A percentile compares a stretch with the other conserved stretches of the same genome.
phyloP scores from a whole-genome alignment of 2,797 vertebrate genomes.

The Columba guinea region DNA sequence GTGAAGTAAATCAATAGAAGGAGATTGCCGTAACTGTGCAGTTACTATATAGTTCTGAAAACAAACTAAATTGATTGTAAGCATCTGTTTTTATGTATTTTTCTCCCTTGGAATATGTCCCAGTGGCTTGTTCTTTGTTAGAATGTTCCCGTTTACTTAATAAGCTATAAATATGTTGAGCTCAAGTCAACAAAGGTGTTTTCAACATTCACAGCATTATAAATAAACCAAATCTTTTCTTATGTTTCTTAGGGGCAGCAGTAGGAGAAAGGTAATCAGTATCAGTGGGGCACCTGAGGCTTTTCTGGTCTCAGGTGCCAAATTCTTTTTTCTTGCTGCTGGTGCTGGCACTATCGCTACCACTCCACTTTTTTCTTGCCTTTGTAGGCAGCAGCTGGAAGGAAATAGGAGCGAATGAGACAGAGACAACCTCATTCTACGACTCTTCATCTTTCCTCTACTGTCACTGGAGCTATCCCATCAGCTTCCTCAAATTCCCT shows the following conservation, averaged over 20 bases:
- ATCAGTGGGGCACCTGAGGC: slow-evolving; percentile 18
- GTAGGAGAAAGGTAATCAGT: slow-evolving; percentile 50
- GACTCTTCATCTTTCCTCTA: neutral
- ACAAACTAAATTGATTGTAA: slow-evolving; percentile 42
- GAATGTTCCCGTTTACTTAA: slow-evolving; percentile 54
- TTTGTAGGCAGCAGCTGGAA: neutral
- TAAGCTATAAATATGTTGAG: slow-evolving; percentile 63
- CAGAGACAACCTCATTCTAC: neutral
- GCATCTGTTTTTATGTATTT: slow-evolving; percentile 35
- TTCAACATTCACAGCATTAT: slow-evolving; percentile 32
- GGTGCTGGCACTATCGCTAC: neutral
- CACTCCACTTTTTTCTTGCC: neutral
- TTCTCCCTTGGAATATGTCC: slow-evolving; percentile 45
- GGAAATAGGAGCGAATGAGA: slow-evolving; percentile 4
- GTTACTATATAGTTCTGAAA: slow-evolving; percentile 38
- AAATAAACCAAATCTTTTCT: slow-evolving; percentile 53
- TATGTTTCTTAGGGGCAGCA: slow-evolving; percentile 18
- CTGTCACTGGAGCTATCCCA: neutral
- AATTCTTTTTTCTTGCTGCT: slow-evolving; percentile 10
- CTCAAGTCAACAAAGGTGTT: slow-evolving; percentile 60
- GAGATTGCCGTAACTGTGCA: neutral
- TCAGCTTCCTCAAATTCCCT: neutral
- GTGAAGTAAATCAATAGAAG: slow-evolving; percentile 44
- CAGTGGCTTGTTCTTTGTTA: slow-evolving; percentile 51
- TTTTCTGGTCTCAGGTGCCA: slow-evolving; percentile 43